Evolutionary conservation across 2,797 vertebrate genomes (phyloP), one percentile per base, ranked within the genome.

Genomic region (Trachurus trachurus): DNA sequence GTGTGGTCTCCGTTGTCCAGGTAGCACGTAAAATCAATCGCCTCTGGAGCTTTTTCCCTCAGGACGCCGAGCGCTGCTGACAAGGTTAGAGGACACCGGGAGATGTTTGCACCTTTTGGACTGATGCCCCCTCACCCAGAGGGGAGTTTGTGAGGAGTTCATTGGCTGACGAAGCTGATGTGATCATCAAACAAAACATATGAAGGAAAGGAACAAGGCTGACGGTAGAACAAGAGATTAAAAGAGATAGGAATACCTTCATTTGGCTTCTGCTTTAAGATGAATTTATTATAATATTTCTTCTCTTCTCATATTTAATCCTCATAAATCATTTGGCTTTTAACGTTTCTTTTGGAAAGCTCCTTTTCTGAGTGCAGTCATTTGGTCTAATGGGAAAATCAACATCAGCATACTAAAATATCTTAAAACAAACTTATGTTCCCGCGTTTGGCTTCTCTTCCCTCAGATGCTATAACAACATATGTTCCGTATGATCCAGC

Each of bases 401-500:
- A 54, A 57, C 67, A 62, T 61, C 56, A 54, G 9, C 67, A 5
- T 66, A 44, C 39, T 44, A 21, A 66, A 57, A 50, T 39, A 26
- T 73, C 56, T 8, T 64, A 63, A 74, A 81, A 42, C 73, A 75
- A 71, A 66, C 52, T 8, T 42, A 45, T 31, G 40, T 66, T 57
- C 8, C 40, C 21, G n/a, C 52, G 17, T 61, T 80, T 76, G 68
- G 42, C 78, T 29, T 16, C 1, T 66, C 54, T 39, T n/a, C 62
- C 54, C 10, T 80, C 52, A 68, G 67, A 71, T 47, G 62, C 73
- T 71, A 52, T 16, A 13, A 2, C 54, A 50, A 62, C 88, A 72
- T 89, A 77, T 90, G 90, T 67, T 89, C 7, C 37, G 57, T 70
- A 71, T 61, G 62, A 76, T 84, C 69, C 76, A 68, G 64, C 61